These are phyloP conservation scores for Xanthorhoe designata DNA, from an alignment of 2,888 invertebrate genomes.

Conservation along the genomic window DNA sequence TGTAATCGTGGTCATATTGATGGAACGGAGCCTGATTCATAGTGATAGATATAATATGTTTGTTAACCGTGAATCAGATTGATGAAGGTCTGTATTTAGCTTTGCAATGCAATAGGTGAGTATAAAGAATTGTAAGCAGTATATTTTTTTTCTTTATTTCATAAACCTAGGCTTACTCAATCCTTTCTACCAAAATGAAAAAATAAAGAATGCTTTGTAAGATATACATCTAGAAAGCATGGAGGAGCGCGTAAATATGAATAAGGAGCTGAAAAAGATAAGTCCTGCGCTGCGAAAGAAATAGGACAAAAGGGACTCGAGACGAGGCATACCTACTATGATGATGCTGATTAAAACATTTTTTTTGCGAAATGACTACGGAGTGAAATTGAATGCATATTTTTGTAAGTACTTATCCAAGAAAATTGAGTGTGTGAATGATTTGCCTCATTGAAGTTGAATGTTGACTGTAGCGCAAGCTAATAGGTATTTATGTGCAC, in stretches of 20 bases:
- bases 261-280: conserved; percentile 54
- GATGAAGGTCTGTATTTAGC: conserved; percentile 1
- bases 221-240: conserved; percentile 33
- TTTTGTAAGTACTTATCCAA: not conserved
- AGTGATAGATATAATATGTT: conserved; percentile 2
- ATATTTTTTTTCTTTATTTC: not conserved
- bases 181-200: not conserved
- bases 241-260: conserved; percentile 50
- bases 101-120: conserved; percentile 1
- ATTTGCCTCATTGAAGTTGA: no score
- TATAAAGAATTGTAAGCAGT: not conserved
- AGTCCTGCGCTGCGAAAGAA: conserved; percentile 52
- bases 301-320: conserved; percentile 54
- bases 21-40: not conserved
- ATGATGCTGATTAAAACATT: conserved; percentile 37
- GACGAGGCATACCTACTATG: conserved; percentile 43
- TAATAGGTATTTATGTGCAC: no score
- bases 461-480: no score
- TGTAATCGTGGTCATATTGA: not conserved
- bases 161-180: not conserved
- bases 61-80: conserved; percentile 3
- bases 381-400: conserved; percentile 2
- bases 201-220: conserved; percentile 22
- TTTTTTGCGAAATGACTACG: conserved; percentile 4
- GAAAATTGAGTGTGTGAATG: no score